Evolutionary conservation across 1,140 invertebrate species (phyloP), one percentile per base, ranked within the genome.

Genomic region (Maconellicoccus hirsutus): DNA sequence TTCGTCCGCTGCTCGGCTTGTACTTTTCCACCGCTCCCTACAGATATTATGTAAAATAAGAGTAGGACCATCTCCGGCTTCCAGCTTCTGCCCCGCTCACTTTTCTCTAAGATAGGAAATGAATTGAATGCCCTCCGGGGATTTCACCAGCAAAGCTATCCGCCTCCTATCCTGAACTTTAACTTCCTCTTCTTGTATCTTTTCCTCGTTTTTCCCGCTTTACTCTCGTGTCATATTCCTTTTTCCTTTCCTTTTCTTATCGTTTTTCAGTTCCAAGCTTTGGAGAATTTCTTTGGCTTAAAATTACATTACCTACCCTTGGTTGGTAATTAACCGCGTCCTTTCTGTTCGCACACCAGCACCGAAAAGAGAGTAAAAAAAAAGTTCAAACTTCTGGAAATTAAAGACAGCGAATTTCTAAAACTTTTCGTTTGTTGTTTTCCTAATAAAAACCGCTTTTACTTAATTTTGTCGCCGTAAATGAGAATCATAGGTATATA

Each of bases 161-260:
- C 42, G 16, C 42, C 42, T 52, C 42, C 42, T 16, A 16, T 52
- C 42, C 42, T 52, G 42, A 52, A 52, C 42, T 52, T 52, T 52
- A 52, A 52, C 42, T 52, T 52, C 42, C 42, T 52, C 42, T 52
- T 52, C 42, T 52, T 52, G 42, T 52, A 52, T 52, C 42, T 52
- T 52, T 52, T 52, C 42, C 42, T 52, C 42, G 42, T 52, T 52
- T 52, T 52, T 52, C 42, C 42, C 42, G 42, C 42, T 52, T 4
- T 52, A 52, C 42, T 52, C 42, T 52, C 42, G 42, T 52, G 42
- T 52, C 42, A 52, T 52, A 52, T 52, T 52, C 42, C 42, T 52
- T 52, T 52, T 52, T 16, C 6, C 42, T 52, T 52, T 16, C 42
- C 42, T 52, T 52, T 52, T 52, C 42, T 52, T 52, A 52, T 52